Evolutionary conservation across 2,113 vertebrate species (phyloP), one percentile per base, ranked within the genome.

Genomic region (Mohoua ochrocephala): DNA sequence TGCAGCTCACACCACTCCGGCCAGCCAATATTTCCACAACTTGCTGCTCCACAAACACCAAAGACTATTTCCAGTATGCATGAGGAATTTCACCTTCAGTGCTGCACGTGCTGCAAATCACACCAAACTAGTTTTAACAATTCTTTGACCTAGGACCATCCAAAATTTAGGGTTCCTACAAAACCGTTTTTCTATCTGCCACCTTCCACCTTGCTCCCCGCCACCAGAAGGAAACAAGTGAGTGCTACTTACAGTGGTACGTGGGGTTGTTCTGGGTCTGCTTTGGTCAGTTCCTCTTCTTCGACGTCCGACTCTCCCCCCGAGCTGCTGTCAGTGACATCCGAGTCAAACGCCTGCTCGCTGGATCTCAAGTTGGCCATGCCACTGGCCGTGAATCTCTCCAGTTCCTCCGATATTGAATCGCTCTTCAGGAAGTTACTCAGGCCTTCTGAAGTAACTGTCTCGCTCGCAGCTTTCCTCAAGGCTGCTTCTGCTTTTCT

Each of bases 251-350:
- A 99, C 99, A 99, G 98, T 23, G 99, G 98, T 63, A 99, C 97
- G 7, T 99, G 99, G 67, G 98, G 98, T 83, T 99, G 99, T 71
- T 99, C 98, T 42, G 98, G 97, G 95, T 99, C 99, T 91, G 98
- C 99, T 96, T 98, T 98, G 96, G 98, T 97, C 89, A 99, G 97
- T 97, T 99, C 99, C 79, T 99, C 99, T 49, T 99, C 99, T 87
- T 99, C 99, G 42, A 99, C 96, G 35, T 99, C 99, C 44, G 99
- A 99, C 95, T 99, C 99, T 37, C 99, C 99, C 42, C 99, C 99
- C 1, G 99, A 99, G 95, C 99, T 99, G 97, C 99, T 99, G 95
- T 99, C 99, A 2, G 99, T 99, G 93, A 99, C 98, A 75, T 99
- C 99, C 6, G 99, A 99, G 98, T 99, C 99, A 80, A 99, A 99